phyloP scores from a whole-genome alignment of 2,888 invertebrate species.

The Folsomia manolachei region DNA sequence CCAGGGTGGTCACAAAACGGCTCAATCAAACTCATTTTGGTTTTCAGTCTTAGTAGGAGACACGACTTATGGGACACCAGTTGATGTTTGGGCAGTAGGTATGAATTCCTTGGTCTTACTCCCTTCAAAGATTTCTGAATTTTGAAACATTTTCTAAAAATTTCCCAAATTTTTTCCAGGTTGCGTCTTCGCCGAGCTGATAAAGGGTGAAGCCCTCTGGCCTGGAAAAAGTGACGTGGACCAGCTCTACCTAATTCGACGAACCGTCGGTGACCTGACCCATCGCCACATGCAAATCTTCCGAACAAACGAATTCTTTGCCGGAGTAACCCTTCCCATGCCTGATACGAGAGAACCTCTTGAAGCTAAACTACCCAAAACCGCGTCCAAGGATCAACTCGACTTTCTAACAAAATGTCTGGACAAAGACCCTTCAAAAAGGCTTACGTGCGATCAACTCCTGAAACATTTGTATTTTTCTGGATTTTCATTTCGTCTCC shows the following conservation, averaged over 20 bases:
- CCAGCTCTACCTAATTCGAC: constrained; percentile 90
- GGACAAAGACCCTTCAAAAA: constrained; percentile 86
- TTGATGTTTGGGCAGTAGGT: constrained; percentile 98
- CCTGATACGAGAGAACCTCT: constrained; percentile 81
- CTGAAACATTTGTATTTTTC: constrained; percentile 88
- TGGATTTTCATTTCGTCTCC: constrained; percentile 74
- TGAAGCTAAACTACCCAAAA: constrained; percentile 75
- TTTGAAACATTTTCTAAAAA: no score
- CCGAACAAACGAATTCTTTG: constrained; percentile 89
- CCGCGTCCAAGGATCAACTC: constrained; percentile 63
- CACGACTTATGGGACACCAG: constrained; percentile 84
- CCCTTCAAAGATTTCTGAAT: not conserved
- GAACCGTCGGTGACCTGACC: constrained; percentile 88
- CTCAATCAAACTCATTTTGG: no score
- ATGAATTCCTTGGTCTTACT: constrained; percentile 35
- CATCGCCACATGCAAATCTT: constrained; percentile 94
- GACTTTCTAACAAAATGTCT: constrained; percentile 92
- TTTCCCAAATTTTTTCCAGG: constrained; percentile 62
- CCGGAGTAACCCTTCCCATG: constrained; percentile 87
- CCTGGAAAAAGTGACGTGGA: constrained; percentile 98
- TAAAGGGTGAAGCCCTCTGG: constrained; percentile 91
- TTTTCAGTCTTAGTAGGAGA: constrained; percentile 96
- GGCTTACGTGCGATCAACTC: constrained; percentile 90
- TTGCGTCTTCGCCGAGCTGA: constrained; percentile 82
- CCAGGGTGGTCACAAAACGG: no score